A percentile compares a stretch with the other conserved stretches of the same genome.
phyloP scores from a whole-genome alignment of 1,140 invertebrate species.

The Ptiloglossa arizonensis region DNA sequence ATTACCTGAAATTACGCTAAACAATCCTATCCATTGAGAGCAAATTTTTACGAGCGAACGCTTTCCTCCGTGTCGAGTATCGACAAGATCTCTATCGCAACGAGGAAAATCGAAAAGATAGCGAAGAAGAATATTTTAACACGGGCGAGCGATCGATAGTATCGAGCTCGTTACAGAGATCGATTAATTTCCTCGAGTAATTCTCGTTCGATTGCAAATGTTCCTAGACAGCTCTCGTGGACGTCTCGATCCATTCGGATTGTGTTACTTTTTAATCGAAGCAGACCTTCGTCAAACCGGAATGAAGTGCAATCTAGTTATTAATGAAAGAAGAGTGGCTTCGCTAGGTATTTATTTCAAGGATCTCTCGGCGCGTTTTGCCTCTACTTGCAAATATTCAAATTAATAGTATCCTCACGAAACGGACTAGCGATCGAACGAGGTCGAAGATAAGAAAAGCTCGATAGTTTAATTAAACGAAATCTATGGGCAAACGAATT shows the following conservation, averaged over 20 bases:
- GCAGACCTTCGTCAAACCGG: background rate
- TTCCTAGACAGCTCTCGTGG: background rate
- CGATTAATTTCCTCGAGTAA: slow-evolving; percentile 14
- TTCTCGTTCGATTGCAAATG: background rate
- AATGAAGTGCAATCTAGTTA: background rate
- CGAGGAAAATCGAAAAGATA: no score
- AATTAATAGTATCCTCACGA: background rate
- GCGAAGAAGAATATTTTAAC: background rate
- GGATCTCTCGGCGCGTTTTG: background rate
- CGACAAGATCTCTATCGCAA: background rate
- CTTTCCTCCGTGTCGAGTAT: background rate
- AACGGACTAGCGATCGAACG: background rate
- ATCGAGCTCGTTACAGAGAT: background rate
- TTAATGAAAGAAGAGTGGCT: background rate
- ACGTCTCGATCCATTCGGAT: slow-evolving; percentile 14
- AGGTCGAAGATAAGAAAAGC: background rate
- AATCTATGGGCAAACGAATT: background rate
- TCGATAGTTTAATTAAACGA: background rate
- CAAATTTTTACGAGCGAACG: background rate
- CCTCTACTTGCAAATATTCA: slow-evolving; percentile 2
- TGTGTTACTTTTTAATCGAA: slow-evolving; percentile 10
- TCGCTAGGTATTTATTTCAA: background rate
- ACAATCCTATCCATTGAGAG: background rate
- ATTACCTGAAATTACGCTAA: slow-evolving; percentile 26
- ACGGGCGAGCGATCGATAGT: background rate